These are phyloP conservation scores for Montipora sp. DNA, from an alignment of 64 coral and sea anemone species.

Conservation along the genomic window DNA sequence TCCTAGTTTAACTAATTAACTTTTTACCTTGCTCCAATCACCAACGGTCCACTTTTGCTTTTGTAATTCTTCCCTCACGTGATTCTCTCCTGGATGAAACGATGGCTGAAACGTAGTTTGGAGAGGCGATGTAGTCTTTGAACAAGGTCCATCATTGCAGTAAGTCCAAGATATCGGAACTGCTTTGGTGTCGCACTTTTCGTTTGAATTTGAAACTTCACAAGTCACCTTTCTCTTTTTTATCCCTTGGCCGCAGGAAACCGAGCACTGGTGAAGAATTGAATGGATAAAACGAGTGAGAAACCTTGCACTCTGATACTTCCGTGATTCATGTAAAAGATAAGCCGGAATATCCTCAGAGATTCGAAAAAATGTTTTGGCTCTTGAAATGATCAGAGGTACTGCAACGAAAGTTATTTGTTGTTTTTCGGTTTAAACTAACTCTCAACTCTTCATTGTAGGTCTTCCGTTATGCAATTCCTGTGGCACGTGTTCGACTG, in stretches of 20 bases:
- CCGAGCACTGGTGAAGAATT: constrained; percentile 63
- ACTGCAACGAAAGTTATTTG: no score
- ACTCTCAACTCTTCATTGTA: no score
- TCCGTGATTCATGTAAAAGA: not conserved
- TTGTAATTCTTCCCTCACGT: not conserved
- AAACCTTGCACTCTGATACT: no score
- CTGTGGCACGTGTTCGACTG: no score
- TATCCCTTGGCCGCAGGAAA: constrained; percentile 84
- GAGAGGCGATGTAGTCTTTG: not conserved
- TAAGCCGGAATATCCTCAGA: no score
- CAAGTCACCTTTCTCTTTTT: constrained; percentile 75
- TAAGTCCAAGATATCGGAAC: constrained; percentile 82
- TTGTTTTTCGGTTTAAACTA: no score
- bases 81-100: not conserved
- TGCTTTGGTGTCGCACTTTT: constrained; percentile 49
- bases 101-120: not conserved
- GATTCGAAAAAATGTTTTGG: no score
- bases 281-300: not conserved
- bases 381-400: no score
- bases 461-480: no score
- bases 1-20: no score
- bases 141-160: constrained; percentile 55
- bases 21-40: constrained; percentile 79
- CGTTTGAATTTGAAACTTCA: constrained; percentile 22
- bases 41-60: constrained; percentile 68